Evolutionary conservation across 2,888 invertebrate genomes (phyloP), one percentile per base, ranked within the genome.

Genomic region (Calameuta filiformis): DNA sequence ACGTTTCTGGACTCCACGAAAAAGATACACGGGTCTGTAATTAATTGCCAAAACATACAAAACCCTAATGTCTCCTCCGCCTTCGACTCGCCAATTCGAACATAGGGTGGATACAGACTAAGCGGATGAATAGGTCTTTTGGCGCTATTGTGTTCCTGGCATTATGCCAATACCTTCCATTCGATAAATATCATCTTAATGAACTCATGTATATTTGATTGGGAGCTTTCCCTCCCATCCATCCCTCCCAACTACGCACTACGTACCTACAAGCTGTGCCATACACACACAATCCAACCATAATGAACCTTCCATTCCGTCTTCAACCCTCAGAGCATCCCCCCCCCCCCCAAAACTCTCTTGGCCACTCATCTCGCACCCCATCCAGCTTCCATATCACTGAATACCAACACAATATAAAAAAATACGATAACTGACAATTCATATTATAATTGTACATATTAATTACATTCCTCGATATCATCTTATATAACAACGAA

Each of bases 191-290:
- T 87, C 87, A 86, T 87, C 87, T 87, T 87, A 87, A 87, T 86
- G 87, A 87, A 87, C 87, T 87, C 87, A 87, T 87, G 87, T 87
- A 87, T 87, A 87, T 87, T 87, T 87, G 87, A 87, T 87, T 87
- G 87, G 87, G 83, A 82, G 83, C 82, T 81, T 79, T 77, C 81
- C 80, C 77, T 79, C 79, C 84, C 82, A 78, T 79, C 79, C 76
- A 71, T 73, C 78, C 69, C 73, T 73, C 35, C 1, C 69, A 15
- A 12, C 30, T 12, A 31, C 71, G 71, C 71, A 12, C 31, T 71
- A 71, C 31, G 2, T n/a, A 69, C 12, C 30, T 69, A 11, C 15
- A 69, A 15, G 35, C 30, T 69, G 0, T 11, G 30, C 69, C 69
- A 11, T 30, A 30, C 33, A 12, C 33, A 71, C 33, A 31, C 71